Percentiles rank a stretch among this genome's conserved stretches.
Conservation (phyloP, 2,888 invertebrate species). For the Cancer borealis region DNA sequence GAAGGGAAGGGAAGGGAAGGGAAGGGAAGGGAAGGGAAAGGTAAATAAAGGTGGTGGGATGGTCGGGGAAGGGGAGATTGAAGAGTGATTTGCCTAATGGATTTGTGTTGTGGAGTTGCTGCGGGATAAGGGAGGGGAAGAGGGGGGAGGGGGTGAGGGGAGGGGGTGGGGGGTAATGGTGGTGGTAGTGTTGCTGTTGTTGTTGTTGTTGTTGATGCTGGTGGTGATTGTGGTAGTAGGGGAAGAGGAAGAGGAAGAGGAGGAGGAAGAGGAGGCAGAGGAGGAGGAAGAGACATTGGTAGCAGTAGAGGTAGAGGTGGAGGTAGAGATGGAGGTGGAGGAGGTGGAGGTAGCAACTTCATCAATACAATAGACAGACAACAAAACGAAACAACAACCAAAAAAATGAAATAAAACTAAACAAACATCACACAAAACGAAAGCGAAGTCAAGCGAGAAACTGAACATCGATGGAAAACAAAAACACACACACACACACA, state of each 20-base stretch:
- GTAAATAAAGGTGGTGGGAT: neutral
- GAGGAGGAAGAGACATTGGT: neutral
- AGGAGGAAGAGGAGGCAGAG: neutral
- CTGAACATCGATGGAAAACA: neutral
- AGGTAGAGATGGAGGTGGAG: neutral
- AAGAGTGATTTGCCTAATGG: conserved; percentile 1
- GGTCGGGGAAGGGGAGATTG: neutral
- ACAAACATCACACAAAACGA: neutral
- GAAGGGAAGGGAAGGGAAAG: neutral
- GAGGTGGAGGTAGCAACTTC: neutral
- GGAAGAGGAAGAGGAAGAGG: neutral
- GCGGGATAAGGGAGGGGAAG: neutral
- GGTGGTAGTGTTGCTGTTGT: neutral
- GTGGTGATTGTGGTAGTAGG: too few relatives aligned
- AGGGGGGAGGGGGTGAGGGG: neutral
- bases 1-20: neutral
- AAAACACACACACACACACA: neutral
- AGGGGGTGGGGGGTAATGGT: neutral
- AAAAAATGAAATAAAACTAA: neutral
- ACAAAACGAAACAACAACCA: neutral
- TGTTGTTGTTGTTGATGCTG: neutral
- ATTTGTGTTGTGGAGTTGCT: conserved; percentile 20
- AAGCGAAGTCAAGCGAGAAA: neutral
- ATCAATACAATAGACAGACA: neutral
- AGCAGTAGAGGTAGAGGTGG: neutral